These are phyloP conservation scores for Bufo bufo DNA, from an alignment of 2,113 vertebrate species.

Conservation along the genomic window DNA sequence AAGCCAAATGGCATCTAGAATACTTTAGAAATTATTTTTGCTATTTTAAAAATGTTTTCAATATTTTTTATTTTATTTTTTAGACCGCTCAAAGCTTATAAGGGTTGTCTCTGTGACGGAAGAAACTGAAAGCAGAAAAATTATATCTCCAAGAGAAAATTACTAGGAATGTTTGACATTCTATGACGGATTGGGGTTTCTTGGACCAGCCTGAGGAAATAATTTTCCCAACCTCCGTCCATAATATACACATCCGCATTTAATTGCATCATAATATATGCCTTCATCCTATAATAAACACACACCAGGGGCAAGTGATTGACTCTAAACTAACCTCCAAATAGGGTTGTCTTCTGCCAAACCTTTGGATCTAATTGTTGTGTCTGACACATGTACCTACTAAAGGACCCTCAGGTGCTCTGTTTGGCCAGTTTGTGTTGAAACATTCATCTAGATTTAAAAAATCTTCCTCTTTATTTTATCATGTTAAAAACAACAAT, in stretches of 20 bases:
- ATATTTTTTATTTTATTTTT: background rate
- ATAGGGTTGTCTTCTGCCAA: background rate
- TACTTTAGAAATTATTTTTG: background rate
- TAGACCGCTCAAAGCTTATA: slow-evolving; percentile 1
- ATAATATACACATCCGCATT: background rate
- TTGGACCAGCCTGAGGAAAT: background rate
- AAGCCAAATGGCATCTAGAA: background rate
- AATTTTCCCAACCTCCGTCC: background rate
- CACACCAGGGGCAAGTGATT: background rate
- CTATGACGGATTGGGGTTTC: background rate
- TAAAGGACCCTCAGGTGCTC: background rate
- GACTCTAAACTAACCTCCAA: background rate
- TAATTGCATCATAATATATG: background rate
- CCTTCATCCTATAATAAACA: too few relatives aligned
- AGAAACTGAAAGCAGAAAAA: slow-evolving; percentile 49
- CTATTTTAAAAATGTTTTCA: background rate
- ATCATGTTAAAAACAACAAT: too few relatives aligned
- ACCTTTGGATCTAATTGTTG: background rate
- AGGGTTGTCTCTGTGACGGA: slow-evolving; percentile 35
- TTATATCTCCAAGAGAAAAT: slow-evolving; percentile 20
- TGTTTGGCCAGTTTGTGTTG: too few relatives aligned
- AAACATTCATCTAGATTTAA: too few relatives aligned
- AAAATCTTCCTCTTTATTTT: too few relatives aligned
- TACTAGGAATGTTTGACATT: background rate
- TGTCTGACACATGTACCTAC: background rate